A percentile compares a stretch with the other conserved stretches of the same genome.
These are phyloP conservation scores for Pollachius pollachius DNA, from an alignment of 2,113 vertebrate genomes.

Conservation along the genomic window DNA sequence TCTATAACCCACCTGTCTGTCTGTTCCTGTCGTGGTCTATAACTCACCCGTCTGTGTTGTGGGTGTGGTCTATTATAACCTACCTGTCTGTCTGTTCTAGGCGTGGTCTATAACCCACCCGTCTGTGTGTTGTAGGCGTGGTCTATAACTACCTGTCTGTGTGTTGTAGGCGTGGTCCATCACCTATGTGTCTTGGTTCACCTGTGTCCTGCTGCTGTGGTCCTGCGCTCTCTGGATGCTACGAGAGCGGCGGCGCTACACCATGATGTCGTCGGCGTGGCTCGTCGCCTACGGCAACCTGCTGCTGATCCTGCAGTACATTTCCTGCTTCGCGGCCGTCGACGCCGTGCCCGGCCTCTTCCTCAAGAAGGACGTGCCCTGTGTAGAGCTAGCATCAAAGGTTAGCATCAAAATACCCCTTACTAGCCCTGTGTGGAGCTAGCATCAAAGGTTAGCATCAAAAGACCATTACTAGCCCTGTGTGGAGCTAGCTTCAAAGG, in stretches of 20 bases:
- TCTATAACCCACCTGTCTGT: too few species aligned
- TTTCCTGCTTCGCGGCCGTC: slow-evolving; percentile 86
- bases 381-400: slow-evolving; percentile 85
- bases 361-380: slow-evolving; percentile 76
- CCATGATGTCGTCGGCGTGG: slow-evolving; percentile 91
- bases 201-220: slow-evolving; percentile 91
- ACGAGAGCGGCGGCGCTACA: slow-evolving; percentile 84
- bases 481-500: neutral
- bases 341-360: slow-evolving; percentile 83
- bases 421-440: slow-evolving; percentile 15
- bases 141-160: too few species aligned
- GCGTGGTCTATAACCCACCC: too few species aligned
- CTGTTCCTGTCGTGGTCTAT: too few species aligned
- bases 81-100: too few species aligned
- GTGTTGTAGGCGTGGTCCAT: slow-evolving; percentile 85
- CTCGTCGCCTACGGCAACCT: slow-evolving; percentile 91
- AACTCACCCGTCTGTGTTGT: too few species aligned
- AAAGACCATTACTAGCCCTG: neutral
- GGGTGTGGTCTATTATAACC: too few species aligned
- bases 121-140: too few species aligned
- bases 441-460: neutral
- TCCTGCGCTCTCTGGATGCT: slow-evolving; percentile 96
- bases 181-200: slow-evolving; percentile 94
- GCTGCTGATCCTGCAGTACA: slow-evolving; percentile 86
- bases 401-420: slow-evolving; percentile 46